Evolutionary conservation across 2,888 invertebrate species (phyloP).

Genomic region (Spicauda simplicius): DNA sequence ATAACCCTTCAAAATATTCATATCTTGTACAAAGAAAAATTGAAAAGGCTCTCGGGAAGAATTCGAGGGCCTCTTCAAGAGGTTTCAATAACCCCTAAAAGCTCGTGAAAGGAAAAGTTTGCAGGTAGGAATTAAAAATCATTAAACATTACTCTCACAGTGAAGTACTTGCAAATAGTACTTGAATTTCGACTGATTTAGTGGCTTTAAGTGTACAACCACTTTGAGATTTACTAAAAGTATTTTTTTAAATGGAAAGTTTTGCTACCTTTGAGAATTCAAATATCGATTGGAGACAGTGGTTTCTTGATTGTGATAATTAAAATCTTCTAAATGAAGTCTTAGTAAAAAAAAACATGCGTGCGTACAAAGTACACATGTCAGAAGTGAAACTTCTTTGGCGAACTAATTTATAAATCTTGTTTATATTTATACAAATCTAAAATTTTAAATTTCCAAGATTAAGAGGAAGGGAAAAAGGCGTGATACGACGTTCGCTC

Average conservation of each 20-base stretch:
- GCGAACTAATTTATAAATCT: no score
- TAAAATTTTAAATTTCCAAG: no score
- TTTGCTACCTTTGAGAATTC: no score
- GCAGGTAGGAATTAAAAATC: constrained; percentile 18
- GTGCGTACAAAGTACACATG: no score
- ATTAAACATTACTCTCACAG: constrained; percentile 5
- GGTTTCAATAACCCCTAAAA: constrained; percentile 22
- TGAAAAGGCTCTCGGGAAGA: constrained; percentile 42
- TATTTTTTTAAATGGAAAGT: neutral
- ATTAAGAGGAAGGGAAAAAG: no score
- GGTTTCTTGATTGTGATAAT: no score
- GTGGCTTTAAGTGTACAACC: neutral
- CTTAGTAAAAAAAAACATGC: no score
- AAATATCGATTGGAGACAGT: no score
- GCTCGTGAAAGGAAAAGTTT: constrained; percentile 21
- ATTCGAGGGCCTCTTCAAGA: constrained; percentile 28
- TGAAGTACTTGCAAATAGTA: constrained; percentile 4
- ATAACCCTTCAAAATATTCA: constrained; percentile 70
- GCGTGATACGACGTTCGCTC: no score
- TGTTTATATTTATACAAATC: no score
- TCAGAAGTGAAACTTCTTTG: no score
- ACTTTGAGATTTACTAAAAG: neutral
- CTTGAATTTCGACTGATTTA: neutral
- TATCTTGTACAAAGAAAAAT: constrained; percentile 50
- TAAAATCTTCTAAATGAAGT: no score